Conservation (phyloP, 2,113 vertebrate species). For the Macquaria ambigua region DNA sequence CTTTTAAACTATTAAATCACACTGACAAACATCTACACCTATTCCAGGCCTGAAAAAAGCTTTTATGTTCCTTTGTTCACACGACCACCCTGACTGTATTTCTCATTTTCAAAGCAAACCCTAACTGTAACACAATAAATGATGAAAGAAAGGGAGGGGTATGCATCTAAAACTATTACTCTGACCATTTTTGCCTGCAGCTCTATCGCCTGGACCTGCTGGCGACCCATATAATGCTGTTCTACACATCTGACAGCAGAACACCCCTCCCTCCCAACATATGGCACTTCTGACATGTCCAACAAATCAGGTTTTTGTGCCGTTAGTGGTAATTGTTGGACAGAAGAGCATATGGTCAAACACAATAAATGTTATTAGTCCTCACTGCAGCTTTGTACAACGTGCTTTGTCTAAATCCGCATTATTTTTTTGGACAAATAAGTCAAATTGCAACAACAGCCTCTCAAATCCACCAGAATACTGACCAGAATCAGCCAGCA, state of each 20-base stretch:
- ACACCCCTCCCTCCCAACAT: slow-evolving; percentile 33
- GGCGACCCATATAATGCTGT: slow-evolving; percentile 54
- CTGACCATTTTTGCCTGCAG: slow-evolving; percentile 21
- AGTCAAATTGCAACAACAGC: slow-evolving; percentile 20
- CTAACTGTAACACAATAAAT: neutral
- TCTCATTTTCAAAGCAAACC: neutral
- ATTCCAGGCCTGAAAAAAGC: neutral
- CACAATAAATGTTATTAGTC: slow-evolving; percentile 25
- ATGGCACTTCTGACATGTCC: slow-evolving; percentile 54
- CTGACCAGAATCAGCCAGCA: slow-evolving; percentile 45
- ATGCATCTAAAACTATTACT: neutral
- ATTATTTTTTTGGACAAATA: slow-evolving; percentile 11
- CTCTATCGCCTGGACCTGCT: slow-evolving; percentile 26
- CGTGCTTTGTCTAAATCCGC: neutral
- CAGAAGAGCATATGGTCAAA: slow-evolving; percentile 50
- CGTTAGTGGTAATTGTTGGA: slow-evolving; percentile 59
- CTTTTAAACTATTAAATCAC: neutral
- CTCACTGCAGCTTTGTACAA: slow-evolving; percentile 3
- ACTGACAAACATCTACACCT: neutral
- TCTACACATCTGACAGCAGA: slow-evolving; percentile 54
- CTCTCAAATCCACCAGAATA: slow-evolving; percentile 33
- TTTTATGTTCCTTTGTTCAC: neutral
- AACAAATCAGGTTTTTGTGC: slow-evolving; percentile 54
- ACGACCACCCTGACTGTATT: neutral
- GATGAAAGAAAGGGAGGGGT: neutral